Percentiles rank a stretch among this genome's conserved stretches.
Conservation (phyloP, 2,113 vertebrate genomes). For the Isichthys henryi region DNA sequence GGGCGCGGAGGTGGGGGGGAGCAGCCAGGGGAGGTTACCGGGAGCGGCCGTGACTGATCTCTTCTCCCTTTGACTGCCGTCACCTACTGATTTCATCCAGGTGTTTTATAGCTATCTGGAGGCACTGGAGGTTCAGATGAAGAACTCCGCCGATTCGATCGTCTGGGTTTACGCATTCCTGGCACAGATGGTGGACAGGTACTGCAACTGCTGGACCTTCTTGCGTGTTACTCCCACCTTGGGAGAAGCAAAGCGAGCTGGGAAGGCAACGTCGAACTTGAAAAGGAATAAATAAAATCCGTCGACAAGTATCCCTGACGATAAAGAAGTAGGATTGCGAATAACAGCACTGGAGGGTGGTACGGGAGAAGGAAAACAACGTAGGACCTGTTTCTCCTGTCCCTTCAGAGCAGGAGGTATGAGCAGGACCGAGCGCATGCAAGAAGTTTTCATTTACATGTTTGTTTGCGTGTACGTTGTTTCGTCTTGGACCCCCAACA, state of each 20-base stretch:
- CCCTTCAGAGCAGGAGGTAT: background rate
- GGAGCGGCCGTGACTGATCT: conserved; percentile 72
- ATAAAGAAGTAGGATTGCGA: background rate
- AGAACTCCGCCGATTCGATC: conserved; percentile 74
- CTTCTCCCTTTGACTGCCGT: conserved; percentile 64
- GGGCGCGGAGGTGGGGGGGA: conserved; percentile 34
- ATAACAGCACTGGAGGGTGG: background rate
- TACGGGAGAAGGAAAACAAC: background rate
- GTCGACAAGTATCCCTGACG: background rate
- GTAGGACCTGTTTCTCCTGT: background rate
- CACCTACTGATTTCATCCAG: conserved; percentile 85
- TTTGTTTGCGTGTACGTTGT: background rate
- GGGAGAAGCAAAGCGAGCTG: background rate
- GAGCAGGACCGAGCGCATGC: background rate
- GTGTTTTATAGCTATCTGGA: conserved; percentile 80
- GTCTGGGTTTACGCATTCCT: conserved; percentile 75
- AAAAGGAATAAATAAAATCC: background rate
- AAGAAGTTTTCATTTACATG: background rate
- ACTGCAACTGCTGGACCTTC: conserved; percentile 23
- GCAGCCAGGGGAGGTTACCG: conserved; percentile 33
- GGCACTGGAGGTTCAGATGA: conserved; percentile 71
- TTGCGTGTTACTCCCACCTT: conserved; percentile 1
- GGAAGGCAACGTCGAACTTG: background rate
- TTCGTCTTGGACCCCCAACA: background rate
- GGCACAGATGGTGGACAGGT: conserved; percentile 77